Evolutionary conservation across 2,888 invertebrate genomes (phyloP), one percentile per base, ranked within the genome.

Genomic region (Busseola fusca): DNA sequence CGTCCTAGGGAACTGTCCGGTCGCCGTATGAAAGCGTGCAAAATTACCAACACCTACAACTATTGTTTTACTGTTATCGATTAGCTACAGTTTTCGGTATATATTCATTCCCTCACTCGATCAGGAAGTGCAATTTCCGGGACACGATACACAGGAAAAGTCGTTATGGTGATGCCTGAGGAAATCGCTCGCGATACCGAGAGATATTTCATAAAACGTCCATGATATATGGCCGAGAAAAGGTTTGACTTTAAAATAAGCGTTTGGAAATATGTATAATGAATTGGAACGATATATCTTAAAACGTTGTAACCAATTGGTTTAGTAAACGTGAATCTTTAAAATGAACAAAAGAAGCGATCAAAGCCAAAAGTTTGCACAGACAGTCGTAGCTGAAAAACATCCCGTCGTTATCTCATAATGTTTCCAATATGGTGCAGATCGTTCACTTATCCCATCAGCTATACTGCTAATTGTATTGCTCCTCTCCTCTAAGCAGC

Each of bases 91-190:
- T 76, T 77, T 84, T 67, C 64, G 64, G 82, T 72, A 76, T 69
- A 82, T 73, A 80, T 81, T 77, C 82, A 81, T 82, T 78, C 69
- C 76, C 78, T 68, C 68, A 75, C 73, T 75, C 77, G 80, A 73
- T 71, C 58, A 74, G 87, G 85, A 88, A 87, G 85, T 88, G 88
- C 87, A 86, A 89, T 89, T 86, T 88, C 87, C 87, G 83, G 81
- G 79, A 72, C 77, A 82, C 72, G 84, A 83, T 84, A 83, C 72
- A 81, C 82, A 83, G 84, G 83, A 86, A 86, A 84, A 84, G 76
- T 86, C 80, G 78, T 84, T 84, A 86, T 74, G 76, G 76, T 78
- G 79, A 84, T 77, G 83, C 74, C 72, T 60, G 64, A 79, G 74
- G 76, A 80, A 78, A 82, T 80, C 70, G 78, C 70, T 76, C 72